A percentile compares a stretch with the other conserved stretches of the same genome.
These are phyloP conservation scores for Diachrysia chrysitis DNA, from an alignment of 2,888 invertebrate species.

Conservation along the genomic window DNA sequence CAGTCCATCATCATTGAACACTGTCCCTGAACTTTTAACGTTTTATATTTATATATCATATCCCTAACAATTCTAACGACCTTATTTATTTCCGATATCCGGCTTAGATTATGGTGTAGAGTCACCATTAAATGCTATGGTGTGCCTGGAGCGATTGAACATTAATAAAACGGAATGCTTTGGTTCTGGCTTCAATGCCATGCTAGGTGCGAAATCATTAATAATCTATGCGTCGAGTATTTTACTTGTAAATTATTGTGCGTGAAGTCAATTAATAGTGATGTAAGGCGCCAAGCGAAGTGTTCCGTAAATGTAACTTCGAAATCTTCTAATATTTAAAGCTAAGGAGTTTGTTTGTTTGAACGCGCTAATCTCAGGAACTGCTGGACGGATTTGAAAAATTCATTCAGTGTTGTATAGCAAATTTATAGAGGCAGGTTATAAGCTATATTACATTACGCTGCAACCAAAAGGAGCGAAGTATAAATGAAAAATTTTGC, in stretches of 20 bases:
- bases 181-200: background rate
- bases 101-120: background rate
- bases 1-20: background rate
- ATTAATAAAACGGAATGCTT: background rate
- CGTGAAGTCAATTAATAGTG: constrained; percentile 19
- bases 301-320: constrained; percentile 23
- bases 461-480: too few relatives aligned
- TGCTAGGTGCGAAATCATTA: constrained; percentile 1
- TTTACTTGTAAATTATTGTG: constrained; percentile 23
- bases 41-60: background rate
- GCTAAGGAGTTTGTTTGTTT: too few relatives aligned
- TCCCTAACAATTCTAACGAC: background rate
- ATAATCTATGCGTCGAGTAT: constrained; percentile 12
- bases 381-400: too few relatives aligned
- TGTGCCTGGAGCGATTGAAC: background rate
- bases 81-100: constrained; percentile 3
- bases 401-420: too few relatives aligned
- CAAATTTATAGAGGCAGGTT: too few relatives aligned
- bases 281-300: constrained; percentile 17
- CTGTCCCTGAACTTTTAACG: constrained; percentile 6
- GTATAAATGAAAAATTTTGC: too few relatives aligned
- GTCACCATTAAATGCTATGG: background rate
- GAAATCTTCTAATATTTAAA: too few relatives aligned
- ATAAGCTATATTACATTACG: too few relatives aligned
- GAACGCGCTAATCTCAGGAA: too few relatives aligned